Percentiles rank a stretch among this genome's conserved stretches.
Conservation (phyloP, 1,140 invertebrate species). For the Sinella curviseta region DNA sequence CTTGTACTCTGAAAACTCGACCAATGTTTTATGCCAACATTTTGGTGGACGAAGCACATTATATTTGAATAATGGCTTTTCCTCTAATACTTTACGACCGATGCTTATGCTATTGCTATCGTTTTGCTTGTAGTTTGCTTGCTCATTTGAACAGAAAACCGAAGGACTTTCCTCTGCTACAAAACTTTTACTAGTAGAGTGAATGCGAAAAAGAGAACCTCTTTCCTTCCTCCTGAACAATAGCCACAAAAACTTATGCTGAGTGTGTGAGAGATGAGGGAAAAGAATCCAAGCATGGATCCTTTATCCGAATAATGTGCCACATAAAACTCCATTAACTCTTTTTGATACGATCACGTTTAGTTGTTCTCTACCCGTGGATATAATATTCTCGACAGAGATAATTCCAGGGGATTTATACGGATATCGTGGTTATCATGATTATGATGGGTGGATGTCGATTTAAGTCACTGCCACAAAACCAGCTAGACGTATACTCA, state of each 20-base stretch:
- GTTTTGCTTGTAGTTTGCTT: not conserved
- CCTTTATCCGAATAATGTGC: not conserved
- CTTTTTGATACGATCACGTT: slow-evolving; percentile 3
- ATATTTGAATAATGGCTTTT: slow-evolving; percentile 19
- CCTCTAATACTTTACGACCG: slow-evolving; percentile 16
- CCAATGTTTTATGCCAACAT: slow-evolving; percentile 14
- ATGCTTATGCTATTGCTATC: not conserved
- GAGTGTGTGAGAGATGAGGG: not conserved
- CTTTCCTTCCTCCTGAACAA: not conserved
- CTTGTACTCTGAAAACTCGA: not conserved
- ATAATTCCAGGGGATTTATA: not conserved
- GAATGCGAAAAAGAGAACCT: not conserved
- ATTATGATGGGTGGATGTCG: slow-evolving; percentile 7
- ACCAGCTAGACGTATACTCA: too few relatives aligned
- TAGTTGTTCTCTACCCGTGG: not conserved
- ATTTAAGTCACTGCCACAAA: not conserved
- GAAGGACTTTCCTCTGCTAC: not conserved
- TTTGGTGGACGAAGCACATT: slow-evolving; percentile 9
- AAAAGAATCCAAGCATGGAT: not conserved
- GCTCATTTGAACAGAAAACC: not conserved
- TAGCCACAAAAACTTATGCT: too few relatives aligned
- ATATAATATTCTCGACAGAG: not conserved
- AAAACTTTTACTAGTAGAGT: not conserved
- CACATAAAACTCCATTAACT: slow-evolving; percentile 1
- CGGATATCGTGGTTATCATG: not conserved